A percentile compares a stretch with the other conserved stretches of the same genome.
phyloP scores from a whole-genome alignment of 2,888 invertebrate species.

The Conistra vaccinii region DNA sequence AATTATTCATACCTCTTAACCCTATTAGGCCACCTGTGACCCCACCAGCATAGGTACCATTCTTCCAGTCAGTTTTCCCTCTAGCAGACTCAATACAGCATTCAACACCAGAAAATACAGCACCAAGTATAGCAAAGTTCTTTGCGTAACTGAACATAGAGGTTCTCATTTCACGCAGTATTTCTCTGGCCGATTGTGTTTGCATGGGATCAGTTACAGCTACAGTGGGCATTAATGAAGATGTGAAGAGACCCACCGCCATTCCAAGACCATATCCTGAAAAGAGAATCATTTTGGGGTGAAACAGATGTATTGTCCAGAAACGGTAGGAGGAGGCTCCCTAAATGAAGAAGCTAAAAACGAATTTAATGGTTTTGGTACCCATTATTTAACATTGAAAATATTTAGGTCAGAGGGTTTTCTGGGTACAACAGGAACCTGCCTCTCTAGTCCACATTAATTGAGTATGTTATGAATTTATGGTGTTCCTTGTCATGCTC shows the following conservation, averaged over 20 bases:
- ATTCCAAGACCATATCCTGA: conserved; percentile 98
- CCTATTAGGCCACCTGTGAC: conserved; percentile 98
- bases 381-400: background rate
- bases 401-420: background rate
- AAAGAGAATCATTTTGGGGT: conserved; percentile 32
- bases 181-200: conserved; percentile 95
- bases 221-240: conserved; percentile 98
- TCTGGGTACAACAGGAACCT: background rate
- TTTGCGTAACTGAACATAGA: conserved; percentile 98
- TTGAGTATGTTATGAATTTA: background rate
- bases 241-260: conserved; percentile 98
- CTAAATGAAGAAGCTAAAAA: background rate
- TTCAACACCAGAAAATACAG: conserved; percentile 98
- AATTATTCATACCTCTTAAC: conserved; percentile 90
- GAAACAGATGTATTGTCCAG: background rate
- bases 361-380: background rate
- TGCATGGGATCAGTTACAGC: conserved; percentile 92
- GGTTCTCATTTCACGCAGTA: conserved; percentile 97
- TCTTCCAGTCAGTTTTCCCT: conserved; percentile 98
- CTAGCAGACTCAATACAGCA: conserved; percentile 98
- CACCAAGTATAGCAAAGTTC: conserved; percentile 99
- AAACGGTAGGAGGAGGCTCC: too few relatives aligned
- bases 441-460: background rate
- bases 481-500: background rate
- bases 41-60: conserved; percentile 98